Base-by-base conservation (phyloP, 2,113 vertebrate genomes). In the Bolborhynchus lineola region DNA sequence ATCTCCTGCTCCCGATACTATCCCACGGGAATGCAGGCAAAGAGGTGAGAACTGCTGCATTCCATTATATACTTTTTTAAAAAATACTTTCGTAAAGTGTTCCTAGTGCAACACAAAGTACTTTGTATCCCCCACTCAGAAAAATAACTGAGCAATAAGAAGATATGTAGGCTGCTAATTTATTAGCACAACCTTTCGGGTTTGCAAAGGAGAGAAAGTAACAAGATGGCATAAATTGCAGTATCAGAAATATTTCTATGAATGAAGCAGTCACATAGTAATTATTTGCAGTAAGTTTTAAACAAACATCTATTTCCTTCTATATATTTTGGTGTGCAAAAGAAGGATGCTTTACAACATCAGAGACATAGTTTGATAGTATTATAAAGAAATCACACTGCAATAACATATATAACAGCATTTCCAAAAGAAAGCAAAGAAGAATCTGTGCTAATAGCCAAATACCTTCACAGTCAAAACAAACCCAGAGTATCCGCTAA, bases 1-100 rank as follows among this genome's bases (percentile, higher is more conserved):
- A 96, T 99, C 81, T 98, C 99, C 92, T 99, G 99, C 93, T 99
- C 99, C 65, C 98, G 99, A 13, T 99, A 98, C 91, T 99, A 98
- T 88, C 99, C 99, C 23, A 98, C 98, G 5, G 99, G 98, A 28
- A 95, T 98, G 42, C 99, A 98, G 88, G 98, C 98, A 8, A 99
- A 99, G 96, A 99, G 99, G 99, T 99, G 97, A 97, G 87, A 60
- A 25, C 10, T 70, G 7, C 4, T 53, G 18, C 42, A 75, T 31
- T 37, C 37, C 3, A 7, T 33, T 9, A 7, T 2, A 4, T 2
- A 1, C 5, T 23, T 47, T 62, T 28, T n/a, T 14, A 4, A 6
- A 39, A 68, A 84, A 77, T 13, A 16, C 1, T n/a, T 33, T 2
- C 5, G 2, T 21, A 21, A 5, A 26, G 18, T 44, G 21, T 2